Evolutionary conservation across 2,797 vertebrate genomes (phyloP), one percentile per base, ranked within the genome.

Genomic region (Syngnathus rostellatus): DNA sequence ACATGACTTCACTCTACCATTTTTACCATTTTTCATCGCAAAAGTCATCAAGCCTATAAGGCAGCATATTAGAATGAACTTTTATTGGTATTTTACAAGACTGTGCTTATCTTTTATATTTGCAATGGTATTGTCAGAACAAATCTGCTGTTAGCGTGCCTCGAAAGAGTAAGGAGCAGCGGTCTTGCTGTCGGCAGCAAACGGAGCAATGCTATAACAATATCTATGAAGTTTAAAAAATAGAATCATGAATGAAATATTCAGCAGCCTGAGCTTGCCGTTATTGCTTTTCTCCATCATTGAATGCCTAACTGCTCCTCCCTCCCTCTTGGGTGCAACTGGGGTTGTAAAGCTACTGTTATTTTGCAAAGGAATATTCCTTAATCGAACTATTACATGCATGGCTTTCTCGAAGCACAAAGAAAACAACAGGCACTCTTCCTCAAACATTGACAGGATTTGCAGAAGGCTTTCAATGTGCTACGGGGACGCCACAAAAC

Each of bases 341-440:
- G 3, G 37, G 31, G 14, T 53, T 69, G 25, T 50, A 72, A 66
- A 69, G 64, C 57, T 59, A 17, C 10, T 53, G 40, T 46, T 12
- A 50, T 64, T 23, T 38, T 61, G 16, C 45, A 46, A 46, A 46
- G 17, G 17, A 64, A 66, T 48, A 73, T 55, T 48, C 68, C 63
- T 74, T 55, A 37, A 67, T 50, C 50, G 57, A 67, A 43, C 57
- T 46, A 58, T 75, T 59, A 40, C 57, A 48, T 67, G 59, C 21
- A 31, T 19, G 17, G 17, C 57, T 68, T 21, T 72, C 48, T 45
- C 39, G 48, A 31, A 51, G 68, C 39, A 31, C 40, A 7, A 23
- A n/a, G 64, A 60, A 48, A 23, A 60, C 17, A 40, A 38, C 58
- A 17, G 45, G 45, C 45, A 46, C 16, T 39, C 8, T 8, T 60